Evolutionary conservation across 2,888 invertebrate genomes (phyloP), one percentile per base, ranked within the genome.

Genomic region (Rhabditophanes sp.): DNA sequence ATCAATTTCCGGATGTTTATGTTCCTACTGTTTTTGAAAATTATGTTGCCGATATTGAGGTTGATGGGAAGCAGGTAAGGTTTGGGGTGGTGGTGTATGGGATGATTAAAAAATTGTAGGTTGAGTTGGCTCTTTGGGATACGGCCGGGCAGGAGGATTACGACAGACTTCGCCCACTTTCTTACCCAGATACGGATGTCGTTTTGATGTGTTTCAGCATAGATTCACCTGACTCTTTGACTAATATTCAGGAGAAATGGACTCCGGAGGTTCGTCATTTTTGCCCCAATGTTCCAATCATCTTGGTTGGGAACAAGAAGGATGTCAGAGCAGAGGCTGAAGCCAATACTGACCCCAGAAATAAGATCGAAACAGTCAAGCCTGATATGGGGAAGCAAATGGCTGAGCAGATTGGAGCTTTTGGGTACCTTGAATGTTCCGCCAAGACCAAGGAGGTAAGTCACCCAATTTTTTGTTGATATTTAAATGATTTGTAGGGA

Each of bases 161-260:
- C 66, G 90, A 90, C 67, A 76, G 90, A 67, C 74, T 90, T 50
- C 75, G 90, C 59, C 90, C 90, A 25, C 74, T 93, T 47, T 87
- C 87, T 54, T 93, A 93, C 69, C 90, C 90, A 33, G 90, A 93
- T 71, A 93, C 93, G 41, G 90, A 93, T 71, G 93, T 93, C 48
- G 88, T 93, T 65, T 76, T 93, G 56, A 88, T 96, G 87, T 93
- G 93, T 73, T 96, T 93, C 75, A 85, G 87, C 56, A 87, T 93
- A 65, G 93, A 90, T 72, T 87, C 84, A 66, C 90, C 90, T 39
- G 90, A 93, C 73, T 88, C 88, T 61, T 75, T 96, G 71, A 87
- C 88, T 74, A 93, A 93, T 75, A 88, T 93, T 71, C 84, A 87
- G 48, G 90, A 93, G 73, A 96, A 93, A 73, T 93, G 93, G 93